Conservation (phyloP, 2,113 vertebrate genomes). For the Bagarius yarrelli region DNA sequence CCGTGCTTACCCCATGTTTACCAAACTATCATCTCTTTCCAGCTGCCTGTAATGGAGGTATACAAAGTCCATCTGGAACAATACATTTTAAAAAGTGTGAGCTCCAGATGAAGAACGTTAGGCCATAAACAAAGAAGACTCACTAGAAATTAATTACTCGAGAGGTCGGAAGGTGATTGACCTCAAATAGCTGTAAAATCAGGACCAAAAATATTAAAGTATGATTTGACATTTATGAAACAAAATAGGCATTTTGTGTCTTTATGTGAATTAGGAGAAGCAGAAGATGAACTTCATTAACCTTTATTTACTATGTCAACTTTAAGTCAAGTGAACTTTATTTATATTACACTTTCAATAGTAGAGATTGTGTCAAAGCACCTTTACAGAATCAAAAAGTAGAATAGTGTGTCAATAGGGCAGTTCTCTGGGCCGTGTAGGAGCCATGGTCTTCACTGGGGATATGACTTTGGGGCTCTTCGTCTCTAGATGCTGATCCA, state of each 20-base stretch:
- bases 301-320: no score
- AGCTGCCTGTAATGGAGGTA: conserved; percentile 12
- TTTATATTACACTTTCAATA: no score
- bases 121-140: not conserved
- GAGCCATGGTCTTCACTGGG: no score
- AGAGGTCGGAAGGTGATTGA: not conserved
- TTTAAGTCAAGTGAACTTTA: no score
- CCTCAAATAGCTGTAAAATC: not conserved
- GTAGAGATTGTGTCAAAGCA: no score
- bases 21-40: not conserved
- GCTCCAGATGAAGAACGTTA: conserved; percentile 4
- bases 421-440: no score
- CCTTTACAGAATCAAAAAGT: no score
- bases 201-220: not conserved
- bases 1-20: not conserved
- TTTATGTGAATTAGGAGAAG: not conserved
- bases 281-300: no score
- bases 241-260: not conserved
- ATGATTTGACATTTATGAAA: not conserved
- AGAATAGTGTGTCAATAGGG: no score
- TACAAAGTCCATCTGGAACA: conserved; percentile 16
- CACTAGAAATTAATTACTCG: not conserved
- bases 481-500: no score
- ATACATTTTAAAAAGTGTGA: conserved; percentile 9
- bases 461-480: no score